A percentile compares a stretch with the other conserved stretches of the same genome.
These are phyloP conservation scores for Myotis myotis DNA, from an alignment of 2,797 vertebrate species.

Conservation along the genomic window DNA sequence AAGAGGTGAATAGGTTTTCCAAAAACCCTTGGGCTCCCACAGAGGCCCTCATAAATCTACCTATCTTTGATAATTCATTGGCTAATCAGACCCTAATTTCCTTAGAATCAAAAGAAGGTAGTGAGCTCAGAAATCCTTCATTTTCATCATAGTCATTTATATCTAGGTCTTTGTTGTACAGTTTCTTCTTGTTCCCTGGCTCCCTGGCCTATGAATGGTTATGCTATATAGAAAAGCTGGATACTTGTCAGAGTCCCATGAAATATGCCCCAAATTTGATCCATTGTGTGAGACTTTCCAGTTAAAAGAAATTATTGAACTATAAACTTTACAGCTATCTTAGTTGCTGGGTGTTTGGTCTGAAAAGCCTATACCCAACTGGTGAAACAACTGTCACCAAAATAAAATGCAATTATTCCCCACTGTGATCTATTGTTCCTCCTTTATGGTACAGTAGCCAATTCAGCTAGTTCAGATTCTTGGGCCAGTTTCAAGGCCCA, in stretches of 20 bases:
- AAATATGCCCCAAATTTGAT: neutral
- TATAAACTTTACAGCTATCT: neutral
- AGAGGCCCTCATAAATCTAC: neutral
- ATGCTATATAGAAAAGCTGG: neutral
- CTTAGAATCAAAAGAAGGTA: neutral
- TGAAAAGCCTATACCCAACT: neutral
- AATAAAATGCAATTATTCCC: neutral
- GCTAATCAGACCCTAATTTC: neutral
- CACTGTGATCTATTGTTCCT: neutral
- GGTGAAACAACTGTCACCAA: neutral
- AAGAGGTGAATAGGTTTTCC: neutral
- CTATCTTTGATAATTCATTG: neutral
- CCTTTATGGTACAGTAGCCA: neutral
- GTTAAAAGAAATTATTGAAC: neutral
- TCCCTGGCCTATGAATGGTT: neutral
- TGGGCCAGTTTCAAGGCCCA: neutral
- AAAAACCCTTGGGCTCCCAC: neutral
- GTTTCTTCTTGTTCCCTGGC: neutral
- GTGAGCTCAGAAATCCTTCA: neutral
- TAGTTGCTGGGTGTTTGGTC: conserved; percentile 24
- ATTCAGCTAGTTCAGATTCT: neutral
- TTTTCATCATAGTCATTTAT: neutral
- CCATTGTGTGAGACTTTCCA: neutral
- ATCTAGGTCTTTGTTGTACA: neutral
- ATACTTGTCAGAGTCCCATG: neutral